Conservation (phyloP, 2,113 vertebrate species). For the Carassius auratus region DNA sequence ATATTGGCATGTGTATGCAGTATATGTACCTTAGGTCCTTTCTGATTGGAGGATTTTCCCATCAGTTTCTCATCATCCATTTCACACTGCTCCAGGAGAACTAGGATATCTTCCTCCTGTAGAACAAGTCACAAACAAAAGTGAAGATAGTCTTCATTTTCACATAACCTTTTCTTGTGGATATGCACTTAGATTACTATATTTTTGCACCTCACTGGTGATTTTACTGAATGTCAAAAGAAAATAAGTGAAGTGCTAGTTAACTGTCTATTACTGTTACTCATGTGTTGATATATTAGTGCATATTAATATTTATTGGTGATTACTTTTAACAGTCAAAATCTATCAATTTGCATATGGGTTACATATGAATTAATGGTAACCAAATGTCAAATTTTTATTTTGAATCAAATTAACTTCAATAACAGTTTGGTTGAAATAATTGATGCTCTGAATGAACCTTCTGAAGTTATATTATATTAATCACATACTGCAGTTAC, state of each 20-base stretch:
- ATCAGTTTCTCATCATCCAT: constrained; percentile 95
- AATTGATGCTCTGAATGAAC: background rate
- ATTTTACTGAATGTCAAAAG: background rate
- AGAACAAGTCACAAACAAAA: constrained; percentile 31
- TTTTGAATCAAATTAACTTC: no score
- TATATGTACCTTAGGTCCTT: constrained; percentile 80
- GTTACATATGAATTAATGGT: no score
- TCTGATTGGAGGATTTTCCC: constrained; percentile 85
- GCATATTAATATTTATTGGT: no score
- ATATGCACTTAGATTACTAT: no score
- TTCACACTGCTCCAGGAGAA: constrained; percentile 96
- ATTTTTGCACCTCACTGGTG: no score
- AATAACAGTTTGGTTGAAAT: background rate
- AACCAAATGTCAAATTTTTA: no score
- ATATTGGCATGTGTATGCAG: no score
- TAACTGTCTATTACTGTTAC: background rate
- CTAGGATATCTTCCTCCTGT: constrained; percentile 97
- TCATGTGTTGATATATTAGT: no score
- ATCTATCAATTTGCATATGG: no score
- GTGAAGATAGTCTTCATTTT: no score
- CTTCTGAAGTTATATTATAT: background rate
- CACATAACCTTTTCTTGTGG: no score
- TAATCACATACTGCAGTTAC: background rate
- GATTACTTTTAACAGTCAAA: no score
- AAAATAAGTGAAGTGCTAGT: background rate